Evolutionary conservation across 2,113 vertebrate species (phyloP).

Genomic region (Serinus canaria): DNA sequence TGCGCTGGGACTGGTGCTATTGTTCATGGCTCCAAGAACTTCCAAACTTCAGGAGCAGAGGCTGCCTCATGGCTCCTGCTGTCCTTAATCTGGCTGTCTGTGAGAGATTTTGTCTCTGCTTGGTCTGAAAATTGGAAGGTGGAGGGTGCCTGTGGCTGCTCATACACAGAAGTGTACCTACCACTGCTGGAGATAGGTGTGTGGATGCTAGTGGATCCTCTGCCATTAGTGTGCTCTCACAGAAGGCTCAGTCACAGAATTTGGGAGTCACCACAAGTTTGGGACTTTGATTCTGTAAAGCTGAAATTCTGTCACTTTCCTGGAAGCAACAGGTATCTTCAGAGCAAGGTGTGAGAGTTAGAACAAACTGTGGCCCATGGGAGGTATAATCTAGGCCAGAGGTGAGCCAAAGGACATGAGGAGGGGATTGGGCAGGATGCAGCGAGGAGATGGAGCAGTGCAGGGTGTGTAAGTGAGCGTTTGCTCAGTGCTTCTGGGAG

Average conservation of each 20-base stretch:
- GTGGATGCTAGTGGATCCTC: neutral
- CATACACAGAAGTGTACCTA: fast-evolving
- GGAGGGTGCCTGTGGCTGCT: neutral
- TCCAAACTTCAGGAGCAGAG: neutral
- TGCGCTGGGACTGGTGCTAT: neutral
- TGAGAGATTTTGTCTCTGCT: neutral
- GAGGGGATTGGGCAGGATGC: neutral
- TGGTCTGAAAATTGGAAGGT: neutral
- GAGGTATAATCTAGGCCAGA: neutral
- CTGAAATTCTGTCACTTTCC: neutral
- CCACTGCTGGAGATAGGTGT: fast-evolving
- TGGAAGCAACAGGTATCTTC: neutral
- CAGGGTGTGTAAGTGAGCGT: neutral
- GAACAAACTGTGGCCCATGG: fast-evolving
- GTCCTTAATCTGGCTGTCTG: fast-evolving
- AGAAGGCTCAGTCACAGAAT: neutral
- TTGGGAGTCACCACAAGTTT: neutral
- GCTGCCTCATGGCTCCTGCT: neutral
- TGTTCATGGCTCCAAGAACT: neutral
- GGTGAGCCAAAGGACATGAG: fast-evolving
- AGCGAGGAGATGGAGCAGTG: neutral
- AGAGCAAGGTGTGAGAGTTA: neutral
- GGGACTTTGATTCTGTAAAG: neutral
- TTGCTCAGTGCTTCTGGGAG: neutral
- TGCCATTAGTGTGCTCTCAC: neutral